These are phyloP conservation scores for Apamea epomidion DNA, from an alignment of 2,888 invertebrate species.

Conservation along the genomic window DNA sequence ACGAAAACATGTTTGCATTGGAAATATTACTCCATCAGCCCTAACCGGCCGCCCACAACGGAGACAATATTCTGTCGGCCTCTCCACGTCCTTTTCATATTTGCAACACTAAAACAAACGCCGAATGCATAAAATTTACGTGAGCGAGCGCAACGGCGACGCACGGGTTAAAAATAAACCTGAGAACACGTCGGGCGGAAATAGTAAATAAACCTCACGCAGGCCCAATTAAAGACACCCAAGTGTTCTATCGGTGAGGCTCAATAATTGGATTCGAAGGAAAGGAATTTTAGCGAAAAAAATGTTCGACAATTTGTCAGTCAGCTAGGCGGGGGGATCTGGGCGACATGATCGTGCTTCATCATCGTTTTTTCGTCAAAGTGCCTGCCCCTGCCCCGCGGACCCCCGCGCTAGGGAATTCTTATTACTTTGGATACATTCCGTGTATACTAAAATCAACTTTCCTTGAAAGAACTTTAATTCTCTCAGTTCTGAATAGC, in stretches of 20 bases:
- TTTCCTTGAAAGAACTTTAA: slow-evolving; percentile 85
- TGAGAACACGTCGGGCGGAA: slow-evolving; percentile 69
- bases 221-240: slow-evolving; percentile 72
- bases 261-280: slow-evolving; percentile 85
- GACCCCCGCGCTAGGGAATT: slow-evolving; percentile 80
- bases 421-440: slow-evolving; percentile 85
- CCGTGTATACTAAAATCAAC: slow-evolving; percentile 81
- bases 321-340: slow-evolving; percentile 81
- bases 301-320: slow-evolving; percentile 87
- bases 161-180: slow-evolving; percentile 72
- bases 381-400: slow-evolving; percentile 75
- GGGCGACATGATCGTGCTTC: slow-evolving; percentile 85
- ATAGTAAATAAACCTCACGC: slow-evolving; percentile 75
- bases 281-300: slow-evolving; percentile 86
- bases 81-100: slow-evolving; percentile 74
- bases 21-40: slow-evolving; percentile 76
- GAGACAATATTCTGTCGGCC: slow-evolving; percentile 74
- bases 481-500: slow-evolving; percentile 83
- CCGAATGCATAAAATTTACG: slow-evolving; percentile 71
- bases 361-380: slow-evolving; percentile 87
- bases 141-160: slow-evolving; percentile 60
- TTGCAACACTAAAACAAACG: slow-evolving; percentile 73
- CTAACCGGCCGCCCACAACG: slow-evolving; percentile 65
- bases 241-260: slow-evolving; percentile 79
- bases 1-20: slow-evolving; percentile 81